Evolutionary conservation across 1,140 invertebrate genomes (phyloP).

Genomic region (Euwallacea fornicatus): DNA sequence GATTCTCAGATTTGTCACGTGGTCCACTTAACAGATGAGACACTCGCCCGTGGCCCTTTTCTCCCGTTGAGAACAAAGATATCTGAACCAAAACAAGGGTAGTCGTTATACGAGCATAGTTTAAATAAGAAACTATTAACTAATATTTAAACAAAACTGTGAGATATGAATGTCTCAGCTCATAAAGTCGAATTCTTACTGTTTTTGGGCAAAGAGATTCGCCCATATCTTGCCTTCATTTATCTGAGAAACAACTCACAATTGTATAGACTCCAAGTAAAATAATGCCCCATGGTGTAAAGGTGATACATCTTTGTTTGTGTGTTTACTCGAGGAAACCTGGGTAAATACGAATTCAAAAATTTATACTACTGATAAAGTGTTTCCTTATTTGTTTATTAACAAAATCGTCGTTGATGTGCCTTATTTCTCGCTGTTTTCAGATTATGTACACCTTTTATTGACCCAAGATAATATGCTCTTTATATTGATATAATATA

Average conservation of each 20-base stretch:
- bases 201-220: too few species aligned
- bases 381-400: conserved; percentile 35
- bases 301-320: conserved; percentile 34
- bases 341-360: conserved; percentile 36
- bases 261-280: conserved; percentile 24
- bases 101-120: too few species aligned
- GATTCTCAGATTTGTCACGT: too few species aligned
- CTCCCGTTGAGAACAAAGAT: too few species aligned
- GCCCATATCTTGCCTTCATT: too few species aligned
- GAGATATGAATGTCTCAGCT: too few species aligned
- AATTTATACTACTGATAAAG: conserved; percentile 38
- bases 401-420: conserved; percentile 35
- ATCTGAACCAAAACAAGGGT: too few species aligned
- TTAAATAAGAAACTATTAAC: too few species aligned
- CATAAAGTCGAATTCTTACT: too few species aligned
- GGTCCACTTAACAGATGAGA: too few species aligned
- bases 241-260: conserved; percentile 16
- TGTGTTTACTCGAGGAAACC: conserved; percentile 35
- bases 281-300: conserved; percentile 33
- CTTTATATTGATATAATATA: conserved; percentile 40
- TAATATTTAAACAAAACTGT: too few species aligned
- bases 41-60: too few species aligned
- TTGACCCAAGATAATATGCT: conserved; percentile 37
- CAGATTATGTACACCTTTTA: conserved; percentile 39
- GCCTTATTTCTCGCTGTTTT: conserved; percentile 28